phyloP scores from a whole-genome alignment of 2,113 vertebrate genomes.

The Sinocyclocheilus anshuiensis region DNA sequence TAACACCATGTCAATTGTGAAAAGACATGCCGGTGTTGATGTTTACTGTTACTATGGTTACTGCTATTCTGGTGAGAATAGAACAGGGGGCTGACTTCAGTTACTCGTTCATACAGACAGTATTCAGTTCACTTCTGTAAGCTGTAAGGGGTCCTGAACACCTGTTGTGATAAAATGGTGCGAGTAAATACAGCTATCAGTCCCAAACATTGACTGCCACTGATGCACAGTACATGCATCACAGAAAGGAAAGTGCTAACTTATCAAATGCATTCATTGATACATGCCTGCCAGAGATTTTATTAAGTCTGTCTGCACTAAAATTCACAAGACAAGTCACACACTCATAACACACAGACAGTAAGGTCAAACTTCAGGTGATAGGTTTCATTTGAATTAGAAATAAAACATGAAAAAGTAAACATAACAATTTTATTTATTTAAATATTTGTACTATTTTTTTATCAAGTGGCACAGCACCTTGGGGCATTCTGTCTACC shows the following conservation, averaged over 20 bases:
- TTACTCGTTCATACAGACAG: background rate
- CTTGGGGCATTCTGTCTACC: background rate
- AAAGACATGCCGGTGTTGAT: background rate
- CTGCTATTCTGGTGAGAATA: background rate
- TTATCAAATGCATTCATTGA: background rate
- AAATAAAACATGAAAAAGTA: background rate
- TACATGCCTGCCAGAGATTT: background rate
- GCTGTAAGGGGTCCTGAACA: background rate
- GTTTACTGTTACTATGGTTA: background rate
- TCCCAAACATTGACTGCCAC: background rate
- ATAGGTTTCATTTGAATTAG: background rate
- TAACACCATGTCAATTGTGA: background rate
- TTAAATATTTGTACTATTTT: background rate
- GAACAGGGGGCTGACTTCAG: background rate
- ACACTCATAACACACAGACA: background rate
- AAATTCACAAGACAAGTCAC: background rate
- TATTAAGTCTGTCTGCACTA: background rate
- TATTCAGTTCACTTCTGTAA: background rate
- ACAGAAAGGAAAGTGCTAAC: background rate
- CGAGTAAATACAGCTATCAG: background rate
- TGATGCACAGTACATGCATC: background rate
- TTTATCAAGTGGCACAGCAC: background rate
- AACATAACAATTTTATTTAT: background rate
- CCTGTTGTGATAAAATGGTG: background rate
- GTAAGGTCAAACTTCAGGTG: background rate